Evolutionary conservation across 2,888 invertebrate species (phyloP).

Genomic region (Mylabris sibirica): DNA sequence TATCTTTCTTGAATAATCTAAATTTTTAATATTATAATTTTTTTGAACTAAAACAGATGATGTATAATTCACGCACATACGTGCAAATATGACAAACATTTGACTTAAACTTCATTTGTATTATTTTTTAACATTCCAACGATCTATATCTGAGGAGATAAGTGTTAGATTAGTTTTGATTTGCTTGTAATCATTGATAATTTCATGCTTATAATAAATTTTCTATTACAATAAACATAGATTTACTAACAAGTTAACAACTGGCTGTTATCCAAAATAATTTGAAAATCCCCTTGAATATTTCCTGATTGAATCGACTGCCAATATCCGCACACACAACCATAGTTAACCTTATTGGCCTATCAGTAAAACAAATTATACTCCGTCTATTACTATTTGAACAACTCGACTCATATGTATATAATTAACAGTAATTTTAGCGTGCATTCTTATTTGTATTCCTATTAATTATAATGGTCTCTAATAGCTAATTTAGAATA

Average conservation of each 20-base stretch:
- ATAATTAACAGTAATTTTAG: too few species aligned
- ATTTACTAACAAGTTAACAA: constrained; percentile 19
- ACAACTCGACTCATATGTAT: too few species aligned
- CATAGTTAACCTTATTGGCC: background rate
- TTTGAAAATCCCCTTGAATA: background rate
- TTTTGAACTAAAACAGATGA: background rate
- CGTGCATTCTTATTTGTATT: background rate
- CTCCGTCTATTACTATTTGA: background rate
- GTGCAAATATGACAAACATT: background rate
- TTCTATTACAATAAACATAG: background rate
- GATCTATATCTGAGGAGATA: background rate
- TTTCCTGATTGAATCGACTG: constrained; percentile 1
- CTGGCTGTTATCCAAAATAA: constrained; percentile 29
- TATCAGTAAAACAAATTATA: background rate
- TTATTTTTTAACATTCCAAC: background rate
- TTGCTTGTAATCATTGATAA: background rate
- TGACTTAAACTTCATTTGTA: background rate
- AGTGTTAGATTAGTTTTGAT: background rate
- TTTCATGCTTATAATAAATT: background rate
- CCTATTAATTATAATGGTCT: background rate
- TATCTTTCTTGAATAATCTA: background rate
- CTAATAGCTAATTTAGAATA: background rate
- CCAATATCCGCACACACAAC: background rate
- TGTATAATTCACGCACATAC: background rate
- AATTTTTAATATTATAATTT: background rate